A percentile compares a stretch with the other conserved stretches of the same genome.
phyloP scores from a whole-genome alignment of 2,113 vertebrate genomes.

The Macquaria ambigua region DNA sequence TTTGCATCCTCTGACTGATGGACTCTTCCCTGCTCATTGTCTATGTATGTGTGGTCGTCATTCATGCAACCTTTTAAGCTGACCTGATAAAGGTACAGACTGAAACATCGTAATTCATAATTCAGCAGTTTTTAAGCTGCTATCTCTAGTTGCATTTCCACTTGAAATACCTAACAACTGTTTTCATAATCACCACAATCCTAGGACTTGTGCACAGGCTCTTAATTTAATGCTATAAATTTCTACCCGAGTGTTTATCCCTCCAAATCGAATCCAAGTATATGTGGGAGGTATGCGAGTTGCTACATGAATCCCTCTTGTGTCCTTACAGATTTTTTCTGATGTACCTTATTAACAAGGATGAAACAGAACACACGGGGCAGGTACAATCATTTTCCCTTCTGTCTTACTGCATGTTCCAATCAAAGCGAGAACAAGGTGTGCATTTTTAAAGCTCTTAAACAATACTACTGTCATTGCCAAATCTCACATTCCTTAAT shows the following conservation, averaged over 20 bases:
- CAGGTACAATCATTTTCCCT: constrained; percentile 75
- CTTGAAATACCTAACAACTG: not conserved
- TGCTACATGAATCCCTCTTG: constrained; percentile 21
- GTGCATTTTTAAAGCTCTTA: constrained; percentile 13
- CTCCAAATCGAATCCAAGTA: not conserved
- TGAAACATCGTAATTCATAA: not conserved
- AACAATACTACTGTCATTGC: constrained; percentile 13
- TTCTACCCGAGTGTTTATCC: not conserved
- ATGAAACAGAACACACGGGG: constrained; percentile 85
- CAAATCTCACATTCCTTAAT: constrained; percentile 28
- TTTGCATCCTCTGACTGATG: constrained; percentile 34
- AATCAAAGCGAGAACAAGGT: constrained; percentile 4
- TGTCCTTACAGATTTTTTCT: constrained; percentile 82
- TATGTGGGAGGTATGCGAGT: not conserved
- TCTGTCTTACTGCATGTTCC: constrained; percentile 30
- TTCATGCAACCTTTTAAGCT: constrained; percentile 28
- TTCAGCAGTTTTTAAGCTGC: not conserved
- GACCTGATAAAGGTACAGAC: not conserved
- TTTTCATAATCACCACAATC: not conserved
- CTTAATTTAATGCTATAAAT: not conserved
- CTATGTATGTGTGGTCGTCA: not conserved
- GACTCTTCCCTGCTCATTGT: constrained; percentile 25
- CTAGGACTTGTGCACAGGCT: not conserved
- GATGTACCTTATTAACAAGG: constrained; percentile 87
- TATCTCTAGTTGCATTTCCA: not conserved